These are phyloP conservation scores for Cephonodes hylas DNA, from an alignment of 2,888 invertebrate species.

Conservation along the genomic window DNA sequence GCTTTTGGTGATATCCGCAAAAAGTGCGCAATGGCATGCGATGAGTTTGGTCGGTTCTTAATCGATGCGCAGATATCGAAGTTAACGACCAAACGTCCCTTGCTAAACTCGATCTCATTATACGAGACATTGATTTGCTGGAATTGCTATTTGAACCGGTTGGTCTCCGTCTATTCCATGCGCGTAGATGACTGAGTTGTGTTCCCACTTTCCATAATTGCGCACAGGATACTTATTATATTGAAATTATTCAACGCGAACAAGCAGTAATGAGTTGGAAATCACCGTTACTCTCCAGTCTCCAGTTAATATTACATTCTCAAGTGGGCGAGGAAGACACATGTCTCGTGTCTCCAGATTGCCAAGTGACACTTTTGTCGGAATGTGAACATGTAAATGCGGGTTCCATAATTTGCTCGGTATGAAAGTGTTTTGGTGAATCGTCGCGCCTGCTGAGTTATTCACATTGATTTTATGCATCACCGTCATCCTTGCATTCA, in stretches of 20 bases:
- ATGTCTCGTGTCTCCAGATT: neutral
- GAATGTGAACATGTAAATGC: conserved; percentile 7
- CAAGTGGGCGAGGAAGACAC: conserved; percentile 2
- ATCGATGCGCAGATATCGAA: conserved; percentile 56
- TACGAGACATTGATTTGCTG: conserved; percentile 59
- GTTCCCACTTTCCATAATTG: conserved; percentile 52
- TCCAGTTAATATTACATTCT: neutral
- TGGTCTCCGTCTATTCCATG: conserved; percentile 47
- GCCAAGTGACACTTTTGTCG: conserved; percentile 2
- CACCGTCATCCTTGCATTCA: conserved; percentile 54
- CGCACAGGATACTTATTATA: conserved; percentile 24
- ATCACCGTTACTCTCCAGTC: neutral
- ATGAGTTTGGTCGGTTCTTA: conserved; percentile 58
- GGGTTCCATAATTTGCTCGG: neutral
- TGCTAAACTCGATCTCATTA: conserved; percentile 56
- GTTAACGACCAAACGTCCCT: conserved; percentile 48
- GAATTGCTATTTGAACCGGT: conserved; percentile 64
- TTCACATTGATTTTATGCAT: conserved; percentile 54
- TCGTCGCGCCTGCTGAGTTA: neutral
- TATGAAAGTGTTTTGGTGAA: conserved; percentile 5
- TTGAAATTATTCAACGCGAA: conserved; percentile 17
- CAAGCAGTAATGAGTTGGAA: conserved; percentile 5
- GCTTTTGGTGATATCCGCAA: conserved; percentile 78
- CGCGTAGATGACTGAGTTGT: conserved; percentile 46
- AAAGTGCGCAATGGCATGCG: conserved; percentile 71